Base-by-base conservation (phyloP, 2,888 invertebrate genomes). In the Chrysomela aeneicollis region DNA sequence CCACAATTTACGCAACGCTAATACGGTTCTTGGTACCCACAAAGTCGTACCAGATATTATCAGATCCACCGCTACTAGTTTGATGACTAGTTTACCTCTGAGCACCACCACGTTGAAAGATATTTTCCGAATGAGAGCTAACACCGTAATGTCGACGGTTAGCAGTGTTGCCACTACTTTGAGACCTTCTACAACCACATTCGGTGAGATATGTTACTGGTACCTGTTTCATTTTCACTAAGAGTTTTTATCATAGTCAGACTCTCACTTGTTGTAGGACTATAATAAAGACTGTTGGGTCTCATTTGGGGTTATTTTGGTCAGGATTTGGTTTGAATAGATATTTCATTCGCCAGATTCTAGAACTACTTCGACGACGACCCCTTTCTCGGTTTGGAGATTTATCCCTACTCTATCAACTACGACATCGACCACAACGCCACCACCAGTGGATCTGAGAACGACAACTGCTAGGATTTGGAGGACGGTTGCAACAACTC, bases 1-100 rank as follows among this genome's bases (percentile, higher is more conserved):
- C 76, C 92, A 93, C 81, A 89, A 90, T 59, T 81, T 92, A 77
- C 88, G 90, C 75, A 91, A 92, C 82, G 90, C 91, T 63, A 91
- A 91, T 68, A 89, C 89, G 74, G 89, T 89, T 47, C 78, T 88
- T 70, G 87, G 88, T 63, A 86, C 85, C n/a, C 87, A 87, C 69
- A 80, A 88, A 52, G 86, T 87, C 59, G 87, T 88, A 71, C 87
- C 89, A 75, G 83, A 84, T 42, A 79, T 75, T 21, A 63, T 81
- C 63, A 84, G 86, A 59, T 85, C 87, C 55, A 85, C 86, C 46
- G 85, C 86, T 57, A 82, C 86, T 67, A 82, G 85, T 55, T 75
- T 58, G 6, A 73, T 81, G 5, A 80, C 80, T 37, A 66, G 79
- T 35, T 73, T 78, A 10, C 76, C 65, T 37, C 63, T 79, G 2